Evolutionary conservation across 2,888 invertebrate genomes (phyloP).

Genomic region (Apamea sordens): DNA sequence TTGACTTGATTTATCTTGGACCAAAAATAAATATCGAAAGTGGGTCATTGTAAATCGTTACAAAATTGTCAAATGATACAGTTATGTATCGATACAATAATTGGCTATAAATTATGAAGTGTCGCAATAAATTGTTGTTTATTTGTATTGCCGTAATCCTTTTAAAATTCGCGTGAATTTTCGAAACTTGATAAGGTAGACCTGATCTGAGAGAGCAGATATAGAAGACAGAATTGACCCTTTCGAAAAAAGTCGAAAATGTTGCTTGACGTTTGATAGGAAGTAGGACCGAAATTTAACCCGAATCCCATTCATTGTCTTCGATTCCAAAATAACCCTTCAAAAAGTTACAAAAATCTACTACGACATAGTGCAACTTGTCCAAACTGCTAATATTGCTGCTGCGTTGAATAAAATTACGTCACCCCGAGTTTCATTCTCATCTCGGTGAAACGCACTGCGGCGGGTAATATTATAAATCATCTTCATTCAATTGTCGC

Average conservation of each 20-base stretch:
- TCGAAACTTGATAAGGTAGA: background rate
- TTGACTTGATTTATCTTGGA: conserved; percentile 33
- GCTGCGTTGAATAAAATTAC: too few species aligned
- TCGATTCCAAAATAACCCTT: background rate
- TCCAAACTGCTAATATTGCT: background rate
- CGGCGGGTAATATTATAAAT: background rate
- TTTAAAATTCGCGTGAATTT: conserved; percentile 18
- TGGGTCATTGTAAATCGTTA: conserved; percentile 61
- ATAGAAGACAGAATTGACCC: background rate
- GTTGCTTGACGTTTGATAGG: background rate
- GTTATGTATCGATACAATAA: conserved; percentile 58
- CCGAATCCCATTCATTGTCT: background rate
- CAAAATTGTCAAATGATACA: conserved; percentile 62
- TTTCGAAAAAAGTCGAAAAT: background rate
- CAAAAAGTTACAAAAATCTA: background rate
- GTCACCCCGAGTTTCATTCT: too few species aligned
- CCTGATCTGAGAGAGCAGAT: background rate
- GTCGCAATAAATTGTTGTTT: conserved; percentile 35
- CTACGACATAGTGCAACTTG: too few species aligned
- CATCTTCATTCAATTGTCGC: background rate
- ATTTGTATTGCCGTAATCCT: conserved; percentile 23
- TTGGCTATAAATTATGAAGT: conserved; percentile 57
- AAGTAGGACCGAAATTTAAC: background rate
- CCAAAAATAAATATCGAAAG: conserved; percentile 62
- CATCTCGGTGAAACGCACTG: too few species aligned